These are phyloP conservation scores for Eumacrocentrus americanus DNA, from an alignment of 2,888 invertebrate species.

Conservation along the genomic window DNA sequence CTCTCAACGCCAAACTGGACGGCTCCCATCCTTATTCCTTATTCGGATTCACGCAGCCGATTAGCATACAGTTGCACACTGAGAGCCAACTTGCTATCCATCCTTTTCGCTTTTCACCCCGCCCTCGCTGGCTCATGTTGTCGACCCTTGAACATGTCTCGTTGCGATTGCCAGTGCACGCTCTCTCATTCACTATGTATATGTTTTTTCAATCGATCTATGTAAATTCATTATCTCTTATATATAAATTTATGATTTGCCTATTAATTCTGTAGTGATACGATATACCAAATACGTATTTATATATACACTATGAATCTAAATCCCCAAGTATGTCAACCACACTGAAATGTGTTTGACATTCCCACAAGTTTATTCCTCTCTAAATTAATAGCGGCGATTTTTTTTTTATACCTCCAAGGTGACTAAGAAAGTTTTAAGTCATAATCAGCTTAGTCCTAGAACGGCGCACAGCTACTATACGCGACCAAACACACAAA, in stretches of 20 bases:
- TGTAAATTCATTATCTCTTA: too few relatives aligned
- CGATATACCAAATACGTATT: too few relatives aligned
- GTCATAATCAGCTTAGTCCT: conserved; percentile 12
- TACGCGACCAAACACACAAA: conserved; percentile 30
- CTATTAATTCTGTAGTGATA: too few relatives aligned
- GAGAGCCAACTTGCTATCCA: not conserved
- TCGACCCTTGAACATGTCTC: too few relatives aligned
- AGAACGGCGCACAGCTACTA: conserved; percentile 1
- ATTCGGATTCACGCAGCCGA: conserved; percentile 55
- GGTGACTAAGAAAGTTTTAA: conserved; percentile 7
- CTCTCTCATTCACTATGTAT: too few relatives aligned
- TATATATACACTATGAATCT: not conserved
- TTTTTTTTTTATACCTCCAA: not conserved
- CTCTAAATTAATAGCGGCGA: conserved; percentile 4
- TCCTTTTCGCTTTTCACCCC: too few relatives aligned
- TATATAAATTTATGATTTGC: too few relatives aligned
- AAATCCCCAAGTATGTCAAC: not conserved
- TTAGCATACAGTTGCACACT: conserved; percentile 57
- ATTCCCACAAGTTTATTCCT: conserved; percentile 2
- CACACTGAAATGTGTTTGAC: not conserved
- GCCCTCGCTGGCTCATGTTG: too few relatives aligned
- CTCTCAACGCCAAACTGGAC: too few relatives aligned
- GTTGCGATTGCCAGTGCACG: too few relatives aligned
- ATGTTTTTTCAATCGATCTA: too few relatives aligned
- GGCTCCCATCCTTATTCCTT: conserved; percentile 53